phyloP scores from a whole-genome alignment of 1,140 invertebrate genomes.

The Drosophila pectinifera region DNA sequence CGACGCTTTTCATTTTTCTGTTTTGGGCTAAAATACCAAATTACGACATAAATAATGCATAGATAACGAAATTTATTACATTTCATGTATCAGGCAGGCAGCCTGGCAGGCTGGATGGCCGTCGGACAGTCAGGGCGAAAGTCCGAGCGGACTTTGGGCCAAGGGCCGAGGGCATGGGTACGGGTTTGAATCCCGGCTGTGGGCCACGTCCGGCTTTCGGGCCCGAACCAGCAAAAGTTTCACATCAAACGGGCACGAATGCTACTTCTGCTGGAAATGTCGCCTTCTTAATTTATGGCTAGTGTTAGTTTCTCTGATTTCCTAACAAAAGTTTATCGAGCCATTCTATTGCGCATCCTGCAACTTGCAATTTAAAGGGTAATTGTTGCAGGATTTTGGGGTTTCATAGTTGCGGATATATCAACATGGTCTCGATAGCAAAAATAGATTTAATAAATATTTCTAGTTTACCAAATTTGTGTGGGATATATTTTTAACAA shows the following conservation, averaged over 20 bases:
- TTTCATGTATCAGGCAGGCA: conserved; percentile 76
- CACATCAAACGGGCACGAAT: conserved; percentile 38
- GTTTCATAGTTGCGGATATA: too few species aligned
- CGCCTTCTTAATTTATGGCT: conserved; percentile 78
- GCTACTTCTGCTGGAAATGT: conserved; percentile 56
- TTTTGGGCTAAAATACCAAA: conserved; percentile 84
- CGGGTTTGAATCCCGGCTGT: conserved; percentile 3
- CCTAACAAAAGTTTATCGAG: conserved; percentile 62
- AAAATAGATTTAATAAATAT: too few species aligned
- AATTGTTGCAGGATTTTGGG: conserved; percentile 12
- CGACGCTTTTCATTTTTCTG: conserved; percentile 81
- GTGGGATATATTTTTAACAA: too few species aligned
- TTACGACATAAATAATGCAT: conserved; percentile 84
- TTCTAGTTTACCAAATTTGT: too few species aligned
- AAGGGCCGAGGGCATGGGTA: neutral
- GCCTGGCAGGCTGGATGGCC: conserved; percentile 13
- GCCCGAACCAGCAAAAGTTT: conserved; percentile 46
- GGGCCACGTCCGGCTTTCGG: conserved; percentile 53
- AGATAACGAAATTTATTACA: conserved; percentile 84
- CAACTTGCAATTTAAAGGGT: conserved; percentile 40
- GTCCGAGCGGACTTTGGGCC: conserved; percentile 16
- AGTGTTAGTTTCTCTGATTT: conserved; percentile 80
- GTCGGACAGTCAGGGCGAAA: conserved; percentile 27
- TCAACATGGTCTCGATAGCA: too few species aligned
- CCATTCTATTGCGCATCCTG: conserved; percentile 28